Conservation (phyloP, 2,113 vertebrate genomes). For the Opisthocomus hoazin region DNA sequence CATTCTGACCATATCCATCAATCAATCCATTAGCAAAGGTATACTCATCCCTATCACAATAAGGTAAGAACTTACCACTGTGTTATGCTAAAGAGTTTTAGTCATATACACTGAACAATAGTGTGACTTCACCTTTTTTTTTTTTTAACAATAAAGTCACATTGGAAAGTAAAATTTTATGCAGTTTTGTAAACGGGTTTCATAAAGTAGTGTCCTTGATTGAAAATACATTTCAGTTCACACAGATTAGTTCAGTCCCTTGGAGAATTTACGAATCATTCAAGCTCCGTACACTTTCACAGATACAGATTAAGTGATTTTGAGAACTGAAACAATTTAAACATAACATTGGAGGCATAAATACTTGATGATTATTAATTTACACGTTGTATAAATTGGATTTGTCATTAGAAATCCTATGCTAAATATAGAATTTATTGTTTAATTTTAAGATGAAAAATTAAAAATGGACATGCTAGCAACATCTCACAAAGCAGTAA, state of each 20-base stretch:
- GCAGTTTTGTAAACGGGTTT: not conserved
- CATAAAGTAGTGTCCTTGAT: not conserved
- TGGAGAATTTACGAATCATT: not conserved
- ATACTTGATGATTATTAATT: not conserved
- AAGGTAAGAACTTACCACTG: constrained; percentile 60
- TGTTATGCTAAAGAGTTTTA: not conserved
- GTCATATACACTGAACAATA: not conserved
- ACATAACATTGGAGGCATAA: not conserved
- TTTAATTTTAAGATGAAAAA: not conserved
- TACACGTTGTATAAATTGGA: not conserved
- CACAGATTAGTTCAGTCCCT: not conserved
- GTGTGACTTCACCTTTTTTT: not conserved
- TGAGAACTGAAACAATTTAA: not conserved
- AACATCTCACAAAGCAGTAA: not conserved
- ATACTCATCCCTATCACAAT: constrained; percentile 69
- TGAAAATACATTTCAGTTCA: not conserved
- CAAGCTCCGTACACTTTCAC: not conserved
- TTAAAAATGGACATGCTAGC: not conserved
- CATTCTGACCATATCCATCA: constrained; percentile 68
- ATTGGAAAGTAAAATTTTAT: not conserved
- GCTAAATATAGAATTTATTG: not conserved
- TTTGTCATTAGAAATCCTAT: not conserved
- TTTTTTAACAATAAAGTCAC: not conserved
- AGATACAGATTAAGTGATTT: not conserved
- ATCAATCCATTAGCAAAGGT: constrained; percentile 65